Percentiles rank a stretch among this genome's conserved stretches.
phyloP scores from a whole-genome alignment of 2,888 invertebrate genomes.

The Dione juno region DNA sequence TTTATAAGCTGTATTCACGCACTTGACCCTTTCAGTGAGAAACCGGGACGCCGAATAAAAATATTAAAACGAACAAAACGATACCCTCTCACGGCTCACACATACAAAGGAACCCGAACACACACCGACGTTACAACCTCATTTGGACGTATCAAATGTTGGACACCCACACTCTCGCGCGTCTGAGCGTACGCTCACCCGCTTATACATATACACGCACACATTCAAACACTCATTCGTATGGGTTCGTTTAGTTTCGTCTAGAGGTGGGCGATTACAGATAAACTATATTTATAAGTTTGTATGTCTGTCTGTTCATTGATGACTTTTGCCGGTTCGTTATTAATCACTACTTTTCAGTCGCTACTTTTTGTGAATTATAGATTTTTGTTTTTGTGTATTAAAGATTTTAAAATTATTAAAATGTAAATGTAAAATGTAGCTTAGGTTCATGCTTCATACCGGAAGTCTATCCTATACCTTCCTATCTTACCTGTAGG shows the following conservation, averaged over 20 bases:
- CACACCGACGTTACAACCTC: slow-evolving; percentile 47
- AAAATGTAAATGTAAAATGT: too few relatives aligned
- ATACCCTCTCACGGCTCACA: slow-evolving; percentile 50
- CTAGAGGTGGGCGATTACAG: slow-evolving; percentile 58
- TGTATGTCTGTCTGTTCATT: slow-evolving; percentile 5
- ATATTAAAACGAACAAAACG: slow-evolving; percentile 72
- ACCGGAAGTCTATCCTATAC: too few relatives aligned
- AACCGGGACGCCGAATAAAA: slow-evolving; percentile 62
- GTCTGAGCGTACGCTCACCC: background rate
- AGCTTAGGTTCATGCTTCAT: too few relatives aligned
- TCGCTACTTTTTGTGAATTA: background rate
- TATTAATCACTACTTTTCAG: background rate
- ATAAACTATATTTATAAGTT: slow-evolving; percentile 23
- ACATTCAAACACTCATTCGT: slow-evolving; percentile 36
- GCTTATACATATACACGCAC: slow-evolving; percentile 47
- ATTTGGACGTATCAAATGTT: slow-evolving; percentile 43
- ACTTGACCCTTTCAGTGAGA: slow-evolving; percentile 78
- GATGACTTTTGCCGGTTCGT: slow-evolving; percentile 11
- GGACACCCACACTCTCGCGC: slow-evolving; percentile 34
- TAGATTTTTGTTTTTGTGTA: background rate
- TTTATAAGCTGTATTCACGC: slow-evolving; percentile 72
- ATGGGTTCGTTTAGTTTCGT: slow-evolving; percentile 38
- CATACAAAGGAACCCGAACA: slow-evolving; percentile 41
- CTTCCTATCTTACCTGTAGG: too few relatives aligned
- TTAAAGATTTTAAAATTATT: background rate